These are phyloP conservation scores for Nicator chloris DNA, from an alignment of 2,113 vertebrate genomes.

Conservation along the genomic window DNA sequence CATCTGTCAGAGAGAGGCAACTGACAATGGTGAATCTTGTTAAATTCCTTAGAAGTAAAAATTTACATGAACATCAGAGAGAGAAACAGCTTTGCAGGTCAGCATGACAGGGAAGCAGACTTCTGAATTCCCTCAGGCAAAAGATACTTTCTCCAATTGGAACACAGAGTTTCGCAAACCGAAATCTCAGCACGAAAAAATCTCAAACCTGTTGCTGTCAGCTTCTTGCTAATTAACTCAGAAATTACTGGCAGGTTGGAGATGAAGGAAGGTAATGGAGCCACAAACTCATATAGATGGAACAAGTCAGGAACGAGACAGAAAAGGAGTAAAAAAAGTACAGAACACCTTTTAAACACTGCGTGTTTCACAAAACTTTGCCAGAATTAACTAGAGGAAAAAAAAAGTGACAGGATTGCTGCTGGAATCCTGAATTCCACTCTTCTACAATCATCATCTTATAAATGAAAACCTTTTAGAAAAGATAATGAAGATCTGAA, in stretches of 20 bases:
- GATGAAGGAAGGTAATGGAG: background rate
- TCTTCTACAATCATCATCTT: background rate
- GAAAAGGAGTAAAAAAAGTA: background rate
- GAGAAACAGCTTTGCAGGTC: constrained; percentile 46
- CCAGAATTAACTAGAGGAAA: background rate
- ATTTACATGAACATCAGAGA: constrained; percentile 27
- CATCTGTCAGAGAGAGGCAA: constrained; percentile 6
- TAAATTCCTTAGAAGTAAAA: background rate
- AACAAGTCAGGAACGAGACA: background rate
- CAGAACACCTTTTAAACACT: background rate
- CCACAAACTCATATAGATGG: background rate
- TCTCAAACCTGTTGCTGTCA: constrained; percentile 1
- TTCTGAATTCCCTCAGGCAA: constrained; percentile 29
- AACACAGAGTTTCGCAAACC: background rate
- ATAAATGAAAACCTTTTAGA: background rate
- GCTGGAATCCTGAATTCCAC: background rate
- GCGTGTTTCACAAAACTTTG: background rate
- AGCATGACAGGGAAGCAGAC: background rate
- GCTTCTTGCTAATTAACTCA: background rate
- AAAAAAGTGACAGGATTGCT: background rate
- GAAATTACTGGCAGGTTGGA: background rate
- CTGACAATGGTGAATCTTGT: background rate
- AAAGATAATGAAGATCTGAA: background rate
- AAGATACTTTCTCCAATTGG: background rate
- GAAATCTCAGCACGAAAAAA: background rate